These are phyloP conservation scores for Pachydiplax longipennis DNA, from an alignment of 2,888 invertebrate species.

Conservation along the genomic window DNA sequence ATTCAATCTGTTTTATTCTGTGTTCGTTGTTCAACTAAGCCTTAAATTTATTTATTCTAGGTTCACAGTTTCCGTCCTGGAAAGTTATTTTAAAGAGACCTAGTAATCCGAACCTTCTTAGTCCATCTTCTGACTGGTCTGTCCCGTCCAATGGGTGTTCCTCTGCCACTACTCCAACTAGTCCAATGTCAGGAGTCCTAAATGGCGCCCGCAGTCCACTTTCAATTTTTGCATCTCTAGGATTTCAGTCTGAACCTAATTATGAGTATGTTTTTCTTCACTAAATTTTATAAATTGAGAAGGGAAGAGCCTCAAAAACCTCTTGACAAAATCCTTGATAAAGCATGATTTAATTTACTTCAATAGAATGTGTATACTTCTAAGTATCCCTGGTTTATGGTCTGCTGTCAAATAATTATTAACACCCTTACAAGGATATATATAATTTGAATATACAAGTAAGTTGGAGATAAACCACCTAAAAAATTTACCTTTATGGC, in stretches of 20 bases:
- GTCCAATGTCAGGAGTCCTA: constrained; percentile 47
- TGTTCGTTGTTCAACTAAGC: too few species aligned
- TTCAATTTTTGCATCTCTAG: constrained; percentile 54
- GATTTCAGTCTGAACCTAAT: constrained; percentile 48
- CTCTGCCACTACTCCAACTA: constrained; percentile 49
- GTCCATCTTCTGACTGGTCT: constrained; percentile 54
- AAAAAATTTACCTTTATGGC: too few species aligned
- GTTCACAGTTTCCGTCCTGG: constrained; percentile 53
- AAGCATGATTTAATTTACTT: too few species aligned
- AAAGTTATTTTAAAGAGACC: constrained; percentile 49
- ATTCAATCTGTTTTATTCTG: too few species aligned
- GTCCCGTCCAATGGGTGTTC: constrained; percentile 55
- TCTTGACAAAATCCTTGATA: too few species aligned
- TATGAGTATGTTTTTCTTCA: constrained; percentile 17
- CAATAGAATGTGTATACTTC: too few species aligned
- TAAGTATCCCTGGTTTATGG: too few species aligned
- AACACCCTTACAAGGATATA: too few species aligned
- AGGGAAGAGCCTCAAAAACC: too few species aligned
- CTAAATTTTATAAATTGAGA: not conserved
- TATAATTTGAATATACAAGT: too few species aligned
- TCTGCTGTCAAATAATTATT: too few species aligned
- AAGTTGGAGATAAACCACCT: too few species aligned
- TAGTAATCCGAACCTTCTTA: constrained; percentile 49
- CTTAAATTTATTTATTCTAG: constrained; percentile 44
- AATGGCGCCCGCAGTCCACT: constrained; percentile 50